Evolutionary conservation across 2,888 invertebrate species (phyloP).

Genomic region (Pristionchus mayeri): DNA sequence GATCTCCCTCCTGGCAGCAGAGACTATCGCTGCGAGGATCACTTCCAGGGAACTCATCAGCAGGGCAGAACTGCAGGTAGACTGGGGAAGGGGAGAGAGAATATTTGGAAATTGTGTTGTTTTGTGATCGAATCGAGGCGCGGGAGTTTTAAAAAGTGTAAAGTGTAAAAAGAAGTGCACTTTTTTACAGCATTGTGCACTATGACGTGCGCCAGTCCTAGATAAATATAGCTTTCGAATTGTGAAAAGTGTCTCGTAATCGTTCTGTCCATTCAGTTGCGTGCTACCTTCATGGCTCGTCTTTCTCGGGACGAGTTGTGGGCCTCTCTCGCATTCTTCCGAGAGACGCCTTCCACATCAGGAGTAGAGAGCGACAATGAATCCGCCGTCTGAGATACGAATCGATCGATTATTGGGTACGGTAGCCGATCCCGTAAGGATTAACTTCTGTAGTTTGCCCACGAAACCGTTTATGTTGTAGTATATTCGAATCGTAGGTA

Average conservation of each 20-base stretch:
- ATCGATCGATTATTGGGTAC: not conserved
- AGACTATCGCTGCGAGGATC: conserved; percentile 63
- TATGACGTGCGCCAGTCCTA: too few species aligned
- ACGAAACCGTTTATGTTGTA: not conserved
- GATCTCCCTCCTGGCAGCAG: conserved; percentile 68
- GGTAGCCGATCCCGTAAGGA: not conserved
- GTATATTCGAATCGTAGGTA: too few species aligned
- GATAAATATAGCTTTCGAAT: too few species aligned
- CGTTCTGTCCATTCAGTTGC: conserved; percentile 57
- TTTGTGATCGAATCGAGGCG: too few species aligned
- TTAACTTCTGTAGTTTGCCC: not conserved
- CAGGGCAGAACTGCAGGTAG: conserved; percentile 69
- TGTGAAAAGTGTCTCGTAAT: not conserved
- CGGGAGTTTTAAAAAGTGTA: too few species aligned
- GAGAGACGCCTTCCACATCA: not conserved
- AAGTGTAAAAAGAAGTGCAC: not conserved
- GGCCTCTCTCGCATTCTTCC: conserved; percentile 67
- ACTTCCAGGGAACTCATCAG: conserved; percentile 62
- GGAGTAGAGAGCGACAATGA: conserved; percentile 37
- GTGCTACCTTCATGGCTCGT: conserved; percentile 73
- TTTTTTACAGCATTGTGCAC: too few species aligned
- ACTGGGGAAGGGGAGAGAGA: not conserved
- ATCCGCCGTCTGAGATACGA: conserved; percentile 21
- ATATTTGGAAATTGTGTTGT: not conserved
- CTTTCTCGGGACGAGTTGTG: conserved; percentile 65